Evolutionary conservation across 2,797 vertebrate genomes (phyloP).

Genomic region (Cryptoprocta ferox): DNA sequence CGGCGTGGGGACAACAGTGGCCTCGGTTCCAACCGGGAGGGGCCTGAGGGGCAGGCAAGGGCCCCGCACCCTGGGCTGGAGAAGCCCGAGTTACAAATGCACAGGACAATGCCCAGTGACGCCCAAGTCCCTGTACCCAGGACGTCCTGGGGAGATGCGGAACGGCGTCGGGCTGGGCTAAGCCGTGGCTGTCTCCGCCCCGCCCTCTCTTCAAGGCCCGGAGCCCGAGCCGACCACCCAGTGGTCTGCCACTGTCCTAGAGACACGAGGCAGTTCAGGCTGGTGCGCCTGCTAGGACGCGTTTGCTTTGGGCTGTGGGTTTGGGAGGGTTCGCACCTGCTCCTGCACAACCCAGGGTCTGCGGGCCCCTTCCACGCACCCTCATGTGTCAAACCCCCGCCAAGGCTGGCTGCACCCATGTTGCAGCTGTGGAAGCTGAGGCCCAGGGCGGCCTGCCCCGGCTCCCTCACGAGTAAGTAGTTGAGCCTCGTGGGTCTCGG

Average conservation of each 20-base stretch:
- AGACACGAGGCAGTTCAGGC: accelerated
- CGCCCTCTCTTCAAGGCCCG: not conserved
- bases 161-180: accelerated
- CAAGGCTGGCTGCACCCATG: not conserved
- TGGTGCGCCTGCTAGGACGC: accelerated
- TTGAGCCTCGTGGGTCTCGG: accelerated
- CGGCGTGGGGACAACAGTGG: accelerated
- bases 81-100: not conserved
- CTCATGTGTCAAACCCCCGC: accelerated
- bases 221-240: not conserved
- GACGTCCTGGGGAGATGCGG: too few species aligned
- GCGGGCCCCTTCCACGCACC: not conserved
- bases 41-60: not conserved
- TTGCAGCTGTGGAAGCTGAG: not conserved
- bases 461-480: accelerated
- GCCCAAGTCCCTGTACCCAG: accelerated
- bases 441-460: accelerated
- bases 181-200: accelerated
- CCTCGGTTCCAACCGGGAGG: not conserved
- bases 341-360: not conserved
- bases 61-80: not conserved
- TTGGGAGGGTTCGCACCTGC: too few species aligned
- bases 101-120: accelerated
- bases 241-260: too few species aligned
- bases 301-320: not conserved